These are phyloP conservation scores for Phenganax subtilis DNA, from an alignment of 92 coral and sea anemone genomes.

Conservation along the genomic window DNA sequence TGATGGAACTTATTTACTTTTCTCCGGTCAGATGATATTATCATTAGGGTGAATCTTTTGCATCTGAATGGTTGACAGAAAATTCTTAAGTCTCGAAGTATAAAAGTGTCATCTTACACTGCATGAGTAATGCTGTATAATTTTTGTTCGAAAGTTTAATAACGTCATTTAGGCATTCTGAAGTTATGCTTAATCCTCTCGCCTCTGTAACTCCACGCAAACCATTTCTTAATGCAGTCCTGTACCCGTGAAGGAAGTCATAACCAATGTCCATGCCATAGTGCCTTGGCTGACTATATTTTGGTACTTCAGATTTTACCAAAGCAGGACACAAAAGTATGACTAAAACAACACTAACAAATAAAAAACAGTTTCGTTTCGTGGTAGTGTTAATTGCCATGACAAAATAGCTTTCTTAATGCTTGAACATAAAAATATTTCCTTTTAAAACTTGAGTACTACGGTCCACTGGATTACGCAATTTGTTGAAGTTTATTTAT, in stretches of 20 bases:
- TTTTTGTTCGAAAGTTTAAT: background rate
- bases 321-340: background rate
- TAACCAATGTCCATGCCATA: slow-evolving; percentile 10
- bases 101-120: background rate
- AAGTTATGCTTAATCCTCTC: background rate
- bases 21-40: too few species aligned
- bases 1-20: too few species aligned
- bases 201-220: slow-evolving; percentile 10
- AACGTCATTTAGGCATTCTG: background rate
- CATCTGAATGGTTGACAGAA: background rate
- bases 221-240: slow-evolving; percentile 16
- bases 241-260: slow-evolving; percentile 4
- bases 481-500: too few species aligned
- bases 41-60: background rate
- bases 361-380: background rate
- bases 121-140: background rate
- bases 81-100: background rate
- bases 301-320: background rate
- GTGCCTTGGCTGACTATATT: background rate
- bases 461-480: too few species aligned
- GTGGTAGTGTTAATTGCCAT: background rate
- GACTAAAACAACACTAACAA: background rate
- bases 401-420: too few species aligned
- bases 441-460: too few species aligned
- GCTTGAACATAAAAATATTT: too few species aligned